These are phyloP conservation scores for Pelecanus crispus DNA, from an alignment of 2,113 vertebrate species.

Conservation along the genomic window DNA sequence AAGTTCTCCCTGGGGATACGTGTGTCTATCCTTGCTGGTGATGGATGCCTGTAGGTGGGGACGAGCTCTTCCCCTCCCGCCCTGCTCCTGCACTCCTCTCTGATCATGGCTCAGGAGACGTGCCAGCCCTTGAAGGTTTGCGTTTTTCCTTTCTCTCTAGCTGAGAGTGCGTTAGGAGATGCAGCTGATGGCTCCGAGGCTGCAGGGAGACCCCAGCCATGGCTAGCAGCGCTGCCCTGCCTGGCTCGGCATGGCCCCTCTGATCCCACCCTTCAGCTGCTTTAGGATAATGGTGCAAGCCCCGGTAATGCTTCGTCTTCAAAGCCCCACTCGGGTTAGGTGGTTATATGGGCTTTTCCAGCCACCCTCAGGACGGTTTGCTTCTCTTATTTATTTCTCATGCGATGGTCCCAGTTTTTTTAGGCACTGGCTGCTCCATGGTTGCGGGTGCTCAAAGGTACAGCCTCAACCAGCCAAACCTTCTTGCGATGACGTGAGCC, in stretches of 20 bases:
- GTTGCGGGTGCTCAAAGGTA: neutral
- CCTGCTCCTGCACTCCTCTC: neutral
- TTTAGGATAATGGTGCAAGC: neutral
- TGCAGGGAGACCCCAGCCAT: neutral
- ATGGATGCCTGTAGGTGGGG: neutral
- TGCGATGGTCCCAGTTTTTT: neutral
- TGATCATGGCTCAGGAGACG: neutral
- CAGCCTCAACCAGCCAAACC: neutral
- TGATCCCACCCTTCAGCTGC: too few relatives aligned
- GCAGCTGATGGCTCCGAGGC: neutral
- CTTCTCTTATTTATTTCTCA: neutral
- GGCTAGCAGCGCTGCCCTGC: neutral
- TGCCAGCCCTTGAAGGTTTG: neutral
- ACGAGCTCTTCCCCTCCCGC: neutral
- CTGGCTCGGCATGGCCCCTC: neutral
- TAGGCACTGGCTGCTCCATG: neutral
- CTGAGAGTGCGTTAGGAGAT: neutral
- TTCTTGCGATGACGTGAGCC: neutral
- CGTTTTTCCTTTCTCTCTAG: neutral
- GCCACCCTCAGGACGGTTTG: neutral
- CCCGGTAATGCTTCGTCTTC: neutral
- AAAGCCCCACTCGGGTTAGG: neutral
- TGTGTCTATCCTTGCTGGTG: fast-evolving
- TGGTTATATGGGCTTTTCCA: neutral
- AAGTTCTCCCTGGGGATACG: neutral